Percentiles rank a stretch among this genome's conserved stretches.
phyloP scores from a whole-genome alignment of 2,888 invertebrate genomes.

The Ephialtes manifestator region DNA sequence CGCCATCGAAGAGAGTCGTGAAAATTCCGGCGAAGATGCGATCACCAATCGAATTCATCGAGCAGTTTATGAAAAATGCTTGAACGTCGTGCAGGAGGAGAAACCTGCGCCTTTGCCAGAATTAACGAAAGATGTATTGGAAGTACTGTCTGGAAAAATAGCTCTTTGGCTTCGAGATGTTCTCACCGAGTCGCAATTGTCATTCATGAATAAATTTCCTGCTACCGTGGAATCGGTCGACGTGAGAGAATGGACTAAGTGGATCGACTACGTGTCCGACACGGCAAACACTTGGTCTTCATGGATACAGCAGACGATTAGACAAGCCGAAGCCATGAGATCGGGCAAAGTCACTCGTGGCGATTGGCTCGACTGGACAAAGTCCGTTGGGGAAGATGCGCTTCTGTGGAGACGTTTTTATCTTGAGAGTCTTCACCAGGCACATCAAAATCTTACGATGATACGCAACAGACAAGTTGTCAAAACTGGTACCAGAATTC shows the following conservation, averaged over 20 bases:
- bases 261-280: constrained; percentile 74
- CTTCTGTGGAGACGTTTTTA: constrained; percentile 77
- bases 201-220: constrained; percentile 73
- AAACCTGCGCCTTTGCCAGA: constrained; percentile 71
- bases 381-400: constrained; percentile 74
- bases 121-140: constrained; percentile 71
- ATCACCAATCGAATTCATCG: constrained; percentile 78
- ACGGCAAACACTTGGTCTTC: constrained; percentile 76
- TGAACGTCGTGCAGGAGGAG: constrained; percentile 72
- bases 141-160: constrained; percentile 79
- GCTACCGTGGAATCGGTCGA: constrained; percentile 77
- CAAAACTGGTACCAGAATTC: constrained; percentile 71
- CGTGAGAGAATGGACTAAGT: constrained; percentile 76
- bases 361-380: constrained; percentile 67
- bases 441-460: constrained; percentile 76
- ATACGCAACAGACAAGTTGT: constrained; percentile 74
- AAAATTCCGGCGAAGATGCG: constrained; percentile 73
- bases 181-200: constrained; percentile 73
- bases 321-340: constrained; percentile 73
- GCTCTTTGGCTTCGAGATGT: constrained; percentile 77
- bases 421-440: constrained; percentile 75
- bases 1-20: constrained; percentile 73
- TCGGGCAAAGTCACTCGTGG: constrained; percentile 70
- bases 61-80: constrained; percentile 78
- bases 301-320: constrained; percentile 76